phyloP scores from a whole-genome alignment of 2,113 vertebrate genomes.

The Struthidea cinerea region DNA sequence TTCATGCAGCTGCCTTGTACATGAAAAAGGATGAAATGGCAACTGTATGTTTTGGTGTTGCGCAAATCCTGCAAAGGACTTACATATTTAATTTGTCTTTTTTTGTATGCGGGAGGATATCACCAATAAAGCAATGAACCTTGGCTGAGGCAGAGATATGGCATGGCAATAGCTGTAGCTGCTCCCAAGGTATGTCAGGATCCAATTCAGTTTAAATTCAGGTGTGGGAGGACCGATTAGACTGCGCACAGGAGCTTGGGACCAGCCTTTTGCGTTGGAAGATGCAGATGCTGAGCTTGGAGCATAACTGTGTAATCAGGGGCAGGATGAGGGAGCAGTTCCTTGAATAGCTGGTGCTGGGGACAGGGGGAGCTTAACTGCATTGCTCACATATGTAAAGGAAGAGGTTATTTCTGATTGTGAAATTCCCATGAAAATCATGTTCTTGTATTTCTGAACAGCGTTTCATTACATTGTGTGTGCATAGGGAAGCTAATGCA shows the following conservation, averaged over 20 bases:
- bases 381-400: not conserved
- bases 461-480: not conserved
- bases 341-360: not conserved
- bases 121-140: not conserved
- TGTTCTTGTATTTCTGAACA: not conserved
- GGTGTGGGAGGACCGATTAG: not conserved
- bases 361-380: not conserved
- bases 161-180: not conserved
- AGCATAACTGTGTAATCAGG: not conserved
- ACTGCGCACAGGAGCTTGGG: not conserved
- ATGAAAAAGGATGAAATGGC: not conserved
- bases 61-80: not conserved
- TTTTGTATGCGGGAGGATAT: not conserved
- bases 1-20: not conserved
- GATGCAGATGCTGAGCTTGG: not conserved
- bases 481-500: not conserved
- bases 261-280: not conserved
- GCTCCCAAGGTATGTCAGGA: not conserved
- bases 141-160: fast-evolving
- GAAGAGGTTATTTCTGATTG: not conserved
- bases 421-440: not conserved
- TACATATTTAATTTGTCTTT: not conserved
- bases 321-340: not conserved
- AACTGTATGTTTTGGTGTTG: not conserved
- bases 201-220: not conserved